Conservation (phyloP, 2,888 invertebrate species). For the Sinhomidia bicolor region DNA sequence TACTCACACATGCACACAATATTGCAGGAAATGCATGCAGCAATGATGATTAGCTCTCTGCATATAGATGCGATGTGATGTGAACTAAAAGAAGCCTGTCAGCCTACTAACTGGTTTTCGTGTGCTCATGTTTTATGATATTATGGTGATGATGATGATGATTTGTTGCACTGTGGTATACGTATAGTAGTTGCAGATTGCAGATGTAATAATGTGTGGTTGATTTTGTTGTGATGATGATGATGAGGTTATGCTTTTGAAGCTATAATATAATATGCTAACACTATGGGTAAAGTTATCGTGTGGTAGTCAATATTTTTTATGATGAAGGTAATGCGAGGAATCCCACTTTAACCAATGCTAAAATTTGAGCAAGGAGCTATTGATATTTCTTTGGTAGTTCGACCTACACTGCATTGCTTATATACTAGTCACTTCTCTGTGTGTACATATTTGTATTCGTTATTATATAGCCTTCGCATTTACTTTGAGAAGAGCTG, state of each 20-base stretch:
- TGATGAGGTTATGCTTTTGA: no score
- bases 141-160: neutral
- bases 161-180: no score
- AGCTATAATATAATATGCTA: no score
- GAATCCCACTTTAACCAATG: neutral
- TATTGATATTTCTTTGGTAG: neutral
- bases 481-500: no score
- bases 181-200: no score
- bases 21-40: neutral
- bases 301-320: neutral
- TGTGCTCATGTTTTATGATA: neutral
- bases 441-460: no score
- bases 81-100: constrained; percentile 58
- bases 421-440: neutral
- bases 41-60: neutral
- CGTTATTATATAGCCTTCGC: no score
- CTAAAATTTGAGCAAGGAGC: neutral
- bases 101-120: constrained; percentile 47
- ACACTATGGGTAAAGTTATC: neutral
- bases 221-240: neutral
- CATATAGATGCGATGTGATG: neutral
- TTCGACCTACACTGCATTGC: neutral
- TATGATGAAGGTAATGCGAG: neutral
- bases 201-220: neutral
- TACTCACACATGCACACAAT: no score